phyloP scores from a whole-genome alignment of 2,888 invertebrate species.

The Autographa pulchrina region DNA sequence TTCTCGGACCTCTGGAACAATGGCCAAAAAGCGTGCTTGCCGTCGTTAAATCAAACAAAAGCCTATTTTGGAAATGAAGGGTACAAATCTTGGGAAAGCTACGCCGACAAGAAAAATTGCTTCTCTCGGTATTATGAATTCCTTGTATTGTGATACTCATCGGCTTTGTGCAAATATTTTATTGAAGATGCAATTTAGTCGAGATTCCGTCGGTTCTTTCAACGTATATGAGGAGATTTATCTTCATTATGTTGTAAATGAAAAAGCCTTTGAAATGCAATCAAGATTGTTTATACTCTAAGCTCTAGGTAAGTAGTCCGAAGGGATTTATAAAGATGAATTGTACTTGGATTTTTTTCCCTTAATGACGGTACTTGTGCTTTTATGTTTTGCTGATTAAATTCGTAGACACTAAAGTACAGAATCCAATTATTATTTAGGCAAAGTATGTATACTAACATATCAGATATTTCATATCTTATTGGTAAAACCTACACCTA shows the following conservation, averaged over 20 bases:
- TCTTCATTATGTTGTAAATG: slow-evolving; percentile 20
- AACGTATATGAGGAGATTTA: slow-evolving; percentile 25
- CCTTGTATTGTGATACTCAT: slow-evolving; percentile 47
- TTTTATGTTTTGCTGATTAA: background rate
- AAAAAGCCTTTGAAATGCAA: slow-evolving; percentile 7
- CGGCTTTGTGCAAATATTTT: slow-evolving; percentile 49
- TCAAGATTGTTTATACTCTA: background rate
- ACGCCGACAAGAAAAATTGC: slow-evolving; percentile 48
- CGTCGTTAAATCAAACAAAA: slow-evolving; percentile 62
- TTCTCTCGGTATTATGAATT: slow-evolving; percentile 41
- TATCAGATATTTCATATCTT: too few relatives aligned
- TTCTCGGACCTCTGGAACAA: slow-evolving; percentile 35
- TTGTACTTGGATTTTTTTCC: background rate
- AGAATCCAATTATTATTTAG: too few relatives aligned
- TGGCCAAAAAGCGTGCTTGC: slow-evolving; percentile 51
- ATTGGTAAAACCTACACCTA: too few relatives aligned
- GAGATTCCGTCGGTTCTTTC: slow-evolving; percentile 5
- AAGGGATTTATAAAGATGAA: background rate
- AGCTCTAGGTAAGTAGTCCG: background rate
- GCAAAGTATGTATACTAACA: too few relatives aligned
- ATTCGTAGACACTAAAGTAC: too few relatives aligned
- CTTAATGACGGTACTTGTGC: background rate
- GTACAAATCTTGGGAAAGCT: slow-evolving; percentile 48
- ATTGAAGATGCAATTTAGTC: slow-evolving; percentile 39
- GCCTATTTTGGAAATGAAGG: slow-evolving; percentile 54